A percentile compares a stretch with the other conserved stretches of the same genome.
These are phyloP conservation scores for Caenorhabditis sp. DNA, from an alignment of 2,888 invertebrate genomes.

Conservation along the genomic window DNA sequence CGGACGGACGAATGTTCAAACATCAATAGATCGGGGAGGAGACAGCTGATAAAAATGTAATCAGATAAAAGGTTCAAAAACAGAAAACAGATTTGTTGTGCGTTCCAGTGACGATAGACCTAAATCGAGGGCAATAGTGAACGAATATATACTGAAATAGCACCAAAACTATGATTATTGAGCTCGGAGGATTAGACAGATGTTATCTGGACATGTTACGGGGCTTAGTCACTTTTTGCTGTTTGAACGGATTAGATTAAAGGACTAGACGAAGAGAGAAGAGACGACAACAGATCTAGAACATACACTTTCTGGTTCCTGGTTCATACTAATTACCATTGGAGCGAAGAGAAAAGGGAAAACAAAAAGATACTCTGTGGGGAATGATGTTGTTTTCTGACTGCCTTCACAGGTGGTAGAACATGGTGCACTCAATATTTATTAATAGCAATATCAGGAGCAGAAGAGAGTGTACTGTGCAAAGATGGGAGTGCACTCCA, in stretches of 20 bases:
- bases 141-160: conserved; percentile 15
- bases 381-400: conserved; percentile 4
- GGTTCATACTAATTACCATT: conserved; percentile 12
- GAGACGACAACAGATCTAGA: neutral
- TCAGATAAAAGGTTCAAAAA: conserved; percentile 38
- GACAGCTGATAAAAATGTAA: conserved; percentile 45
- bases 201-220: neutral
- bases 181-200: conserved; percentile 8
- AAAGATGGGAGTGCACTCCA: conserved; percentile 9
- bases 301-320: conserved; percentile 9
- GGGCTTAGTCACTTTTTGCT: conserved; percentile 16
- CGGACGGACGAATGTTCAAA: conserved; percentile 44
- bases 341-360: neutral
- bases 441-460: no score
- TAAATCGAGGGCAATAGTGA: neutral
- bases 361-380: neutral
- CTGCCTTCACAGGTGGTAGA: neutral
- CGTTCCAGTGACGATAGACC: neutral
- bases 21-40: conserved; percentile 28
- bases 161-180: neutral
- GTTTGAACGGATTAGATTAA: conserved; percentile 15
- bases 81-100: conserved; percentile 15
- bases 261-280: neutral
- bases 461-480: conserved; percentile 11
- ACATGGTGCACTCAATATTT: neutral